Base-by-base conservation (phyloP, 2,113 vertebrate genomes). In the Verasper variegatus region DNA sequence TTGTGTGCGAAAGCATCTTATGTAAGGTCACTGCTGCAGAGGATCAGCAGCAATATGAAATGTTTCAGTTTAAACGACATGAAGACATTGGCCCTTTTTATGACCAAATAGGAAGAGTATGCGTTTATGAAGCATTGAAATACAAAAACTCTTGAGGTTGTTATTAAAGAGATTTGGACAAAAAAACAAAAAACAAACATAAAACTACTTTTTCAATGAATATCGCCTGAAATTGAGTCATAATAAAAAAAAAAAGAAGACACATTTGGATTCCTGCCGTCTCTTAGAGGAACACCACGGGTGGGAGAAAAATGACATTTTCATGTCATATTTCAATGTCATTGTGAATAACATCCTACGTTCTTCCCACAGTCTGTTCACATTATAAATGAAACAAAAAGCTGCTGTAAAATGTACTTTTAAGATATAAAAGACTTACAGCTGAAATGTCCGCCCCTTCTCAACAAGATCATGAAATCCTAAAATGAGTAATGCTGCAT, bases 401-500 rank as follows among this genome's bases (percentile, higher is more conserved):
- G 4, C 15, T 18, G 47, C 47, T 20, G 47, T 17, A 18, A 51
- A 18, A 15, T 18, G 47, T 18, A 9, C 47, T 51, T 18, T 18
- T 4, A 51, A 18, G 4, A 18, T 21, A 21, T n/a, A 54, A 54
- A 54, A 54, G 52, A 51, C 51, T 18, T 62, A 3, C 42, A 67
- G 26, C 5, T 49, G 4, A 78, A 68, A 71, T 70, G 26, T 0
- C 11, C 4, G 9, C 26, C 37, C 31, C 6, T 3, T 35, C 54
- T 35, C 56, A 49, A 13, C 62, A 51, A 23, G 47, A 71, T 80
- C 58, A 63, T 82, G 69, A 78, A 83, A 74, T 49, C 57, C 71
- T 66, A 31, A 55, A 9, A 85, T 70, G 60, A 80, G 73, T 9
- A 49, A 18, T 49, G 47, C 47, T 15, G 47, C 17, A 49, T 49